Percentiles rank a stretch among this genome's conserved stretches.
Evolutionary conservation across 2,797 vertebrate species (phyloP).

Genomic region (Esox lucius): DNA sequence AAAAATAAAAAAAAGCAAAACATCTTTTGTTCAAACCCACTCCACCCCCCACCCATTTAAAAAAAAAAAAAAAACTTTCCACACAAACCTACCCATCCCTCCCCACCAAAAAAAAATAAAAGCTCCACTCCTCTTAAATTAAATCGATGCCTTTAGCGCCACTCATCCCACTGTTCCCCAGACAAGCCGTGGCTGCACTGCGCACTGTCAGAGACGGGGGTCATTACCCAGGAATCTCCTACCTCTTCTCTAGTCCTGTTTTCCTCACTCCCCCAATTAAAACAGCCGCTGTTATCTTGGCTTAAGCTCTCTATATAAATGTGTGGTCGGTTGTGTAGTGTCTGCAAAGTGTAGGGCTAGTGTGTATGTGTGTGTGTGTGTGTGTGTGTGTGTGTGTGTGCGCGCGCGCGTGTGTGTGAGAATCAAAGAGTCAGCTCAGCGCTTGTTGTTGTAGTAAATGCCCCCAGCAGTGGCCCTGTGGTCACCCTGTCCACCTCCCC

Average conservation of each 20-base stretch:
- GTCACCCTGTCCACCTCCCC: constrained; percentile 79
- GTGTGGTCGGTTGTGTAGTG: constrained; percentile 49
- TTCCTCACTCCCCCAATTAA: constrained; percentile 65
- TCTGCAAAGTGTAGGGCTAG: constrained; percentile 48
- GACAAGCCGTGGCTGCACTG: constrained; percentile 74
- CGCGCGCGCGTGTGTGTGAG: constrained; percentile 27
- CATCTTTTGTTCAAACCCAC: constrained; percentile 66
- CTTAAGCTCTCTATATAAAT: constrained; percentile 69
- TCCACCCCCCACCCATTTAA: constrained; percentile 43
- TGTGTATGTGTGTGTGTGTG: constrained; percentile 54
- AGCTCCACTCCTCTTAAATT: constrained; percentile 67
- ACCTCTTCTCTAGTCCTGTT: constrained; percentile 63
- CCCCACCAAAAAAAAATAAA: constrained; percentile 70
- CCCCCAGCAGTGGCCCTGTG: constrained; percentile 76
- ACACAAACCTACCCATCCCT: constrained; percentile 64
- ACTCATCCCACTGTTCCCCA: constrained; percentile 57
- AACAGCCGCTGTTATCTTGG: constrained; percentile 61
- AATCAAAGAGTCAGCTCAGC: constrained; percentile 62
- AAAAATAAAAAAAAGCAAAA: constrained; percentile 82
- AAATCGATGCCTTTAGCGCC: constrained; percentile 61
- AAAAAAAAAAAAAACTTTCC: constrained; percentile 52
- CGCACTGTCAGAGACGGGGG: constrained; percentile 62
- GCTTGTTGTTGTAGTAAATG: constrained; percentile 86
- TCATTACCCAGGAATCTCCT: constrained; percentile 53
- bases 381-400: constrained; percentile 53